Conservation (phyloP, 2,797 vertebrate species). For the Poeciliopsis turneri region DNA sequence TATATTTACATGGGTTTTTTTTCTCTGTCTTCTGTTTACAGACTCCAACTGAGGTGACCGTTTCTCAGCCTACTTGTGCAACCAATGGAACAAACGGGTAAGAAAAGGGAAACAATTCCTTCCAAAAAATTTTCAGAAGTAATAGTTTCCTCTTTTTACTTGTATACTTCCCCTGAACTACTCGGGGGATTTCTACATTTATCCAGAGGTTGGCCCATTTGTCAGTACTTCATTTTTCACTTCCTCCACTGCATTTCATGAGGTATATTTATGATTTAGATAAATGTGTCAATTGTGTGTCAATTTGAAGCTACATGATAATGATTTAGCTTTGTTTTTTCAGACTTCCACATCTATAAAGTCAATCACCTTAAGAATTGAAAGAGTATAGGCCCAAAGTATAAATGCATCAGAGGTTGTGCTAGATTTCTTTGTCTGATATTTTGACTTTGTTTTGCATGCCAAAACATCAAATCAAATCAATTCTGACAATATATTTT, state of each 20-base stretch:
- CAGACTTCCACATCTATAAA: slow-evolving; percentile 6
- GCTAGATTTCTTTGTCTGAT: not conserved
- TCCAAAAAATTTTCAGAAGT: slow-evolving; percentile 52
- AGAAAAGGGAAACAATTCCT: slow-evolving; percentile 44
- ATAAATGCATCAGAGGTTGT: not conserved
- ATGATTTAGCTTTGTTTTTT: not conserved
- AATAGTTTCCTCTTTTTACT: slow-evolving; percentile 61
- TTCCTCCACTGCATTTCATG: slow-evolving; percentile 36
- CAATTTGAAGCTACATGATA: slow-evolving; percentile 2
- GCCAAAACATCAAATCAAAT: not conserved
- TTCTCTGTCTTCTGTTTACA: slow-evolving; percentile 71
- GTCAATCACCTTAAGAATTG: slow-evolving; percentile 14
- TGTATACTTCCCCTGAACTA: slow-evolving; percentile 55
- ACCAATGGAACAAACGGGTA: slow-evolving; percentile 84
- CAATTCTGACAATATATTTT: not conserved
- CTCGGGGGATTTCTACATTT: slow-evolving; percentile 45
- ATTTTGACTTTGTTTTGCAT: not conserved
- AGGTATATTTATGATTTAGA: not conserved
- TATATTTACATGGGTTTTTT: slow-evolving; percentile 59
- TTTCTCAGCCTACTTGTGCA: slow-evolving; percentile 79
- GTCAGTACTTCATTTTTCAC: slow-evolving; percentile 44
- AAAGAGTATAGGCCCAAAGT: slow-evolving; percentile 5
- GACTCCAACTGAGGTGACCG: slow-evolving; percentile 81
- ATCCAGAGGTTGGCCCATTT: slow-evolving; percentile 17
- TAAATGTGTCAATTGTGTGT: slow-evolving; percentile 4